phyloP scores from a whole-genome alignment of 2,888 invertebrate species.

The Hypsopygia costalis region DNA sequence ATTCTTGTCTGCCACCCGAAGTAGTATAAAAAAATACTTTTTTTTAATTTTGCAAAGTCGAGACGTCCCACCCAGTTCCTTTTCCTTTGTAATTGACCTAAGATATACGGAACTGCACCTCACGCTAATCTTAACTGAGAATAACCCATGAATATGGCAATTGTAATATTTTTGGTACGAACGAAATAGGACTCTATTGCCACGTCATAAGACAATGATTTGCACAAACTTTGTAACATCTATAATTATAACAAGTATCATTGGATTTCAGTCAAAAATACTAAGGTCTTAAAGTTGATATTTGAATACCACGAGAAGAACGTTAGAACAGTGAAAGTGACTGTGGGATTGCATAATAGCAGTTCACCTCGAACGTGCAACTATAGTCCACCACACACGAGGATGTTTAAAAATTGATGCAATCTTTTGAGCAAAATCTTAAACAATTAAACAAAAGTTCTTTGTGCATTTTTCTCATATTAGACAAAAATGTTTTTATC shows the following conservation, averaged over 20 bases:
- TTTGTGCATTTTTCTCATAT: too few relatives aligned
- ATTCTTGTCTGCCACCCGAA: too few relatives aligned
- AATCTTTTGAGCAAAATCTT: neutral
- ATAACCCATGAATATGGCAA: conserved; percentile 14
- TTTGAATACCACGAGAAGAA: conserved; percentile 25
- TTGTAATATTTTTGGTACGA: neutral
- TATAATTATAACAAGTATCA: too few relatives aligned
- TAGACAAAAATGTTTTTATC: too few relatives aligned
- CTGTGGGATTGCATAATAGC: conserved; percentile 56
- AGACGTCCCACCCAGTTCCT: too few relatives aligned
- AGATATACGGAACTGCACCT: conserved; percentile 29
- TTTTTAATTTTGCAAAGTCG: too few relatives aligned
- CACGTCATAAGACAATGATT: neutral
- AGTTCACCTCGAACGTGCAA: conserved; percentile 48
- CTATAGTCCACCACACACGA: conserved; percentile 30
- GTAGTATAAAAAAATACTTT: too few relatives aligned
- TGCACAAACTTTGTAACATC: neutral
- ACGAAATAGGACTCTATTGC: conserved; percentile 11
- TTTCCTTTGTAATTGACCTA: neutral
- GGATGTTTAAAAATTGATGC: conserved; percentile 14
- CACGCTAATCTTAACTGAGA: conserved; percentile 13
- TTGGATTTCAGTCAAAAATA: neutral
- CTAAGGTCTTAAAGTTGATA: conserved; percentile 27
- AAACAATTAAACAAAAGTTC: neutral
- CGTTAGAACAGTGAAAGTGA: conserved; percentile 62